phyloP scores from a whole-genome alignment of 2,113 vertebrate genomes.

The Myocastor coypus region DNA sequence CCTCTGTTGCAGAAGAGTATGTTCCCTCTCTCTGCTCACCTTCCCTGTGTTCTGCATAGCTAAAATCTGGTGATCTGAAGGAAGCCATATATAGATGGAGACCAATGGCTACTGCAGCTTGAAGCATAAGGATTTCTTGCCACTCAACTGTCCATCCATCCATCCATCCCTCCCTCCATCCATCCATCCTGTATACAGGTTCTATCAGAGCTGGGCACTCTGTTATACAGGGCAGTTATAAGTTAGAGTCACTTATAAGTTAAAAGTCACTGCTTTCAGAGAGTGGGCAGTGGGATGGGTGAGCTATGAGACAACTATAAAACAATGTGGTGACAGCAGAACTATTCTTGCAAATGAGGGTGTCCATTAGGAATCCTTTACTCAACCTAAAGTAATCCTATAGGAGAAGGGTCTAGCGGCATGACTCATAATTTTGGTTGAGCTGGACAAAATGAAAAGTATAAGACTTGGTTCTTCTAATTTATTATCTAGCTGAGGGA shows the following conservation, averaged over 20 bases:
- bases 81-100: neutral
- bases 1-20: neutral
- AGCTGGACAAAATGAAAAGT: constrained; percentile 15
- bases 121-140: neutral
- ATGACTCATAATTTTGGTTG: neutral
- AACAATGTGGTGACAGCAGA: neutral
- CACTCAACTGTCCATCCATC: neutral
- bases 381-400: neutral
- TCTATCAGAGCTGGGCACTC: neutral
- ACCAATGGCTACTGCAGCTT: neutral
- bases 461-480: neutral
- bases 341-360: neutral
- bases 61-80: neutral
- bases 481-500: neutral
- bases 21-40: neutral
- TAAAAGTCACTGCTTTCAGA: constrained; percentile 11
- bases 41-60: neutral
- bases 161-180: too few species aligned
- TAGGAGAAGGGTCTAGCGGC: neutral
- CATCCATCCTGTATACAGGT: neutral
- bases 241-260: neutral
- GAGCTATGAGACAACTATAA: neutral
- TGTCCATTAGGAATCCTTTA: neutral
- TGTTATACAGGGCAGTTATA: neutral
- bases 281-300: neutral